These are phyloP conservation scores for Diabrotica virgifera DNA, from an alignment of 1,140 invertebrate species.

Conservation along the genomic window DNA sequence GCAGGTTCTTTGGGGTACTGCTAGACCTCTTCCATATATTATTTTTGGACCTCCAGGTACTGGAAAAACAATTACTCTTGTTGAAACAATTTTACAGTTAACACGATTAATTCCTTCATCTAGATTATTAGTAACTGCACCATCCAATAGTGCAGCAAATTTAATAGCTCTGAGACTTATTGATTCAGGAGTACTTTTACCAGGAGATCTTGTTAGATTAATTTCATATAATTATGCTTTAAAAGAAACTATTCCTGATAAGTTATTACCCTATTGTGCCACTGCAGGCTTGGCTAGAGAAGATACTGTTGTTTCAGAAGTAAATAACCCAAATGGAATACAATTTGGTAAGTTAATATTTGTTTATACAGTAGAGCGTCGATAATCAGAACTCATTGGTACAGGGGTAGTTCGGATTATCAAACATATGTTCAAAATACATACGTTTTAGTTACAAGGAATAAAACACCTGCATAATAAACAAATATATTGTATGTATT, in stretches of 20 bases:
- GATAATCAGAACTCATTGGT: background rate
- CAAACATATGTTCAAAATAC: too few relatives aligned
- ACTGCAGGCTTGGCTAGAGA: slow-evolving; percentile 58
- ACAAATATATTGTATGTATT: too few relatives aligned
- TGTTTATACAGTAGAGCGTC: background rate
- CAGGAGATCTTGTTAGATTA: slow-evolving; percentile 64
- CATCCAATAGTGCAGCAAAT: slow-evolving; percentile 78
- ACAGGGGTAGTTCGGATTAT: too few relatives aligned
- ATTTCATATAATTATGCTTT: slow-evolving; percentile 58
- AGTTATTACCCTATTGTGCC: slow-evolving; percentile 68
- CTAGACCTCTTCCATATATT: slow-evolving; percentile 67
- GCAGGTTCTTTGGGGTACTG: slow-evolving; percentile 58
- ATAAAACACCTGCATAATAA: too few relatives aligned
- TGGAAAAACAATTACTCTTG: slow-evolving; percentile 76
- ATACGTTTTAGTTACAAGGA: too few relatives aligned
- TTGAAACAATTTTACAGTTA: slow-evolving; percentile 64
- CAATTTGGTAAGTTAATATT: slow-evolving; percentile 40
- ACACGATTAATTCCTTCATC: slow-evolving; percentile 47
- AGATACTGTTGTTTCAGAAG: slow-evolving; percentile 37
- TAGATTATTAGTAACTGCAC: slow-evolving; percentile 64
- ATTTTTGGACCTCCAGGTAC: slow-evolving; percentile 80
- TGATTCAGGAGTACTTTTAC: slow-evolving; percentile 45
- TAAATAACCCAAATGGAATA: slow-evolving; percentile 35
- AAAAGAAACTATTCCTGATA: slow-evolving; percentile 56
- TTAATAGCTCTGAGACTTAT: slow-evolving; percentile 60